Evolutionary conservation across 1,140 invertebrate species (phyloP), one percentile per base, ranked within the genome.

Genomic region (Patella vulgata): DNA sequence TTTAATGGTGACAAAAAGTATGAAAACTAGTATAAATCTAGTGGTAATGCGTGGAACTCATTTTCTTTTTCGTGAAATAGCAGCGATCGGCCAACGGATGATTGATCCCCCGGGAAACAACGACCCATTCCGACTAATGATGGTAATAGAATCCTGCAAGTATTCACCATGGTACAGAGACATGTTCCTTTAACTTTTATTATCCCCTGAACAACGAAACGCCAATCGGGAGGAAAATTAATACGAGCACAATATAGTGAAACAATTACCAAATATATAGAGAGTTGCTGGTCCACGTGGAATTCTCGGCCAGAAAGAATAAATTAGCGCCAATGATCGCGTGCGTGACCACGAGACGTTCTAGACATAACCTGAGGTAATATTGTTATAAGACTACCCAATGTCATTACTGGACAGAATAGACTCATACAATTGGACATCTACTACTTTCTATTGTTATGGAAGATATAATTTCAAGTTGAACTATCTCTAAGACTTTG

Each of bases 141-240:
- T 14, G 14, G 33, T 36, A 36, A 36, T 36, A 36, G 33, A 36
- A 36, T 36, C 5, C 33, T 8, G 14, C 33, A 8, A 36, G 33
- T 36, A 14, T 36, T 14, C 14, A 36, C 33, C 33, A 36, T n/a
- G 5, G 5, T 30, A 23, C 23, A 28, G 12, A 12, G 30, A 28
- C 27, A 25, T 40, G 28, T 27, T 39, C 52, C 12, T 21, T n/a
- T 27, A 9, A 0, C 8, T 39, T 40, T 11, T 23, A 19, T 40
- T 19, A 9, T 19, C 19, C 3, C 14, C 11, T n/a, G 33, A 54
- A 23, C 52, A 40, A 33, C 52, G 27, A 42, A 53, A 61, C 30
- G 36, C 50, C 59, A 61, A 61, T 61, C 48, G 51, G 21, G 39
- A 61, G 21, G 23, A 53, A 42, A 61, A 61, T 61, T 61, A 61